These are phyloP conservation scores for Diarsia dahlii DNA, from an alignment of 2,888 invertebrate species.

Conservation along the genomic window DNA sequence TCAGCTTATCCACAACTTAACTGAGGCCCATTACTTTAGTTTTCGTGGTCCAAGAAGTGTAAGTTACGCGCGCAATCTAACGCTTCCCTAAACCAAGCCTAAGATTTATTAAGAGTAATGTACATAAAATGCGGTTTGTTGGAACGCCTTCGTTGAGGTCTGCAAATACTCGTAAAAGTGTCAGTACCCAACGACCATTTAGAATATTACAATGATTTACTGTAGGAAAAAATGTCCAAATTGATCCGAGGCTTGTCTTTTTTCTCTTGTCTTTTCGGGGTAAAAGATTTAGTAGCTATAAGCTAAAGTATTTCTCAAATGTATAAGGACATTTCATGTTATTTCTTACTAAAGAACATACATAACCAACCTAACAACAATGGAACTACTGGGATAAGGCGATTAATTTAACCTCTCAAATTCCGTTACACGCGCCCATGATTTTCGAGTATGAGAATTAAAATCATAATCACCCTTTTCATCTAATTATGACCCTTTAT, in stretches of 20 bases:
- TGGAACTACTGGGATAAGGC: too few relatives aligned
- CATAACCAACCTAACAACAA: neutral
- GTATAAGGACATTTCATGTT: neutral
- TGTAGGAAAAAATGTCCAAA: slow-evolving; percentile 27
- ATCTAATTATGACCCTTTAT: slow-evolving; percentile 22
- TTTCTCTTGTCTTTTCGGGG: slow-evolving; percentile 18
- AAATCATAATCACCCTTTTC: slow-evolving; percentile 21
- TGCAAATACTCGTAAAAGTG: slow-evolving; percentile 62
- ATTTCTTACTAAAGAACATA: neutral
- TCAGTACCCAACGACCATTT: slow-evolving; percentile 58
- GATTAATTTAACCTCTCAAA: neutral
- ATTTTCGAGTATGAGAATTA: slow-evolving; percentile 15
- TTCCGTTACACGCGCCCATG: slow-evolving; percentile 8
- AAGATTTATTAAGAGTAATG: slow-evolving; percentile 62
- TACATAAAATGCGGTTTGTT: slow-evolving; percentile 60
- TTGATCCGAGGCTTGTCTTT: slow-evolving; percentile 17
- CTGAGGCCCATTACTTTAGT: slow-evolving; percentile 37
- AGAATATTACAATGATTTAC: slow-evolving; percentile 62
- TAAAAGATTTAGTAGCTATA: slow-evolving; percentile 23
- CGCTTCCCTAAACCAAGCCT: slow-evolving; percentile 49
- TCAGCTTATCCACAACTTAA: slow-evolving; percentile 14
- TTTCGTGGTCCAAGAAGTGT: slow-evolving; percentile 37
- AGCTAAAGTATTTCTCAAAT: slow-evolving; percentile 10
- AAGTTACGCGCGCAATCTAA: slow-evolving; percentile 50
- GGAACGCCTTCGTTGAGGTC: slow-evolving; percentile 44